A percentile compares a stretch with the other conserved stretches of the same genome.
Conservation (phyloP, 1,140 invertebrate genomes). For the Popillia japonica region DNA sequence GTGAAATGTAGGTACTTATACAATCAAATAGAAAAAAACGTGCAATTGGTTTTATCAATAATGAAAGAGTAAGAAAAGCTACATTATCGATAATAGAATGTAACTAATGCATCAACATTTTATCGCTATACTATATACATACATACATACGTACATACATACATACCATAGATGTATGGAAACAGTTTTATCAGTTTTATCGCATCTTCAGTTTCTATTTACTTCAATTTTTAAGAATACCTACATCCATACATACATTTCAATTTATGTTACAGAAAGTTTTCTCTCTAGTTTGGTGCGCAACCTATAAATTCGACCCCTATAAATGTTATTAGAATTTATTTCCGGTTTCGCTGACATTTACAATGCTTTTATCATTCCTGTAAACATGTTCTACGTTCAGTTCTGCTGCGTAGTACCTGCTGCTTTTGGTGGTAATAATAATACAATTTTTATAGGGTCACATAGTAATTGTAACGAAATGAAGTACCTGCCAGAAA, state of each 20-base stretch:
- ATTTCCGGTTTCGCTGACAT: slow-evolving; percentile 16
- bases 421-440: slow-evolving; percentile 16
- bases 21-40: no score
- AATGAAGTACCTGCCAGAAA: background rate
- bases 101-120: no score
- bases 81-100: no score
- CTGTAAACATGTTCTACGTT: background rate
- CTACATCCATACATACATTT: slow-evolving; percentile 23
- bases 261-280: slow-evolving; percentile 8
- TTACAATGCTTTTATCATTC: slow-evolving; percentile 29
- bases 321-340: slow-evolving; percentile 33
- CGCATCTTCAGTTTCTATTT: background rate
- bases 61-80: no score
- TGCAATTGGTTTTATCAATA: no score
- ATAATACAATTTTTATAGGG: slow-evolving; percentile 15
- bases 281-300: background rate
- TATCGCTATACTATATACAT: no score
- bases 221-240: background rate
- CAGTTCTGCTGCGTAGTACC: background rate
- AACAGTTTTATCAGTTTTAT: no score
- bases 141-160: no score
- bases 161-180: no score
- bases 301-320: slow-evolving; percentile 16
- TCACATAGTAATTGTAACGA: background rate
- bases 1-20: no score